phyloP scores from a whole-genome alignment of 2,888 invertebrate species.

The Hirtodrosophila trivittata region DNA sequence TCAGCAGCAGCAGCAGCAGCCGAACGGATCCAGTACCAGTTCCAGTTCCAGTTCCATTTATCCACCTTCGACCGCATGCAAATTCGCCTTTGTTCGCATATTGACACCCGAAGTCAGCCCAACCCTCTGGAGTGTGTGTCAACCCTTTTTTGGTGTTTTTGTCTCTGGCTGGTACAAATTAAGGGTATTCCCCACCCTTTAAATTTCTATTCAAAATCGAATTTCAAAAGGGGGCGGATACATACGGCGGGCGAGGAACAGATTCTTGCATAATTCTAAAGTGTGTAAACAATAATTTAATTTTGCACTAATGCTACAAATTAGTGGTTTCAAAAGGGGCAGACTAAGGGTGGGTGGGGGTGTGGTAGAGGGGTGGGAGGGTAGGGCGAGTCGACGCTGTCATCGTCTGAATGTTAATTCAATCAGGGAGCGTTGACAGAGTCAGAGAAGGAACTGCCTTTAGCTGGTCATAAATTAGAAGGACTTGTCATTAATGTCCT shows the following conservation, averaged over 20 bases:
- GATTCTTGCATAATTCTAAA: slow-evolving; percentile 39
- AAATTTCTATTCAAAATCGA: slow-evolving; percentile 58
- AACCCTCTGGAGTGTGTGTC: slow-evolving; percentile 18
- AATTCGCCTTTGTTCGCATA: slow-evolving; percentile 58
- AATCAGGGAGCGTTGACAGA: slow-evolving; percentile 27
- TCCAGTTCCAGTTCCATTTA: slow-evolving; percentile 1
- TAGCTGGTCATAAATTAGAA: slow-evolving; percentile 4
- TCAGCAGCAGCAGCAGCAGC: background rate
- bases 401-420: slow-evolving; percentile 30
- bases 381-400: too few species aligned
- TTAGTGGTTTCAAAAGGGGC: slow-evolving; percentile 76
- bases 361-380: background rate
- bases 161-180: slow-evolving; percentile 32
- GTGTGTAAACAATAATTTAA: slow-evolving; percentile 81
- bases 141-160: slow-evolving; percentile 19
- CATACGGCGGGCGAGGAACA: background rate
- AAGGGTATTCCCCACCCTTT: slow-evolving; percentile 25
- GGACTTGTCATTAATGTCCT: slow-evolving; percentile 41
- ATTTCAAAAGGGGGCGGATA: slow-evolving; percentile 22
- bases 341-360: background rate
- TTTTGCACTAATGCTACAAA: slow-evolving; percentile 80
- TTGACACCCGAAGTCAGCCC: slow-evolving; percentile 37
- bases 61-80: slow-evolving; percentile 38
- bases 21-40: background rate
- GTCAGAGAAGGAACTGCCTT: background rate